A percentile compares a stretch with the other conserved stretches of the same genome.
These are phyloP conservation scores for Ooceraea biroi DNA, from an alignment of 1,140 invertebrate genomes.

Conservation along the genomic window DNA sequence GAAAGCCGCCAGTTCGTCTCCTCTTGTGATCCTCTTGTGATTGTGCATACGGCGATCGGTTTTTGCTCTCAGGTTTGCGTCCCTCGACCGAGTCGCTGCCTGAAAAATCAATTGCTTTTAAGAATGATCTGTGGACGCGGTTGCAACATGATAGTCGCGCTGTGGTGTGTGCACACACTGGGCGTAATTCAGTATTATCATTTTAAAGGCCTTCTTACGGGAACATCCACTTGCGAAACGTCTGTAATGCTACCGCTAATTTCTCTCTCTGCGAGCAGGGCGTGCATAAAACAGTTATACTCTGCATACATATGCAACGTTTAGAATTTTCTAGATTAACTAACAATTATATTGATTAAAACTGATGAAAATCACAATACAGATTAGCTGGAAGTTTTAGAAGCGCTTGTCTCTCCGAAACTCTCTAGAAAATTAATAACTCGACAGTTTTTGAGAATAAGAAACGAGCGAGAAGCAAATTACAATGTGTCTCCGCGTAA, in stretches of 20 bases:
- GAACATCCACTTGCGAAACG: background rate
- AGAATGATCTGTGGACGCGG: conserved; percentile 76
- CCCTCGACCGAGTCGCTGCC: background rate
- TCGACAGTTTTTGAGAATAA: too few species aligned
- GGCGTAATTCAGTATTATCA: conserved; percentile 63
- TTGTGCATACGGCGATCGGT: conserved; percentile 28
- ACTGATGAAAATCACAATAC: too few species aligned
- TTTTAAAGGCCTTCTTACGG: conserved; percentile 63
- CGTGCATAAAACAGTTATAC: background rate
- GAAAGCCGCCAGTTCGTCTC: too few species aligned
- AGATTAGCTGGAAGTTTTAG: too few species aligned
- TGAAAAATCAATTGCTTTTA: conserved; percentile 70
- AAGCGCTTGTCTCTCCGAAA: too few species aligned
- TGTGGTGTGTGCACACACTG: conserved; percentile 54
- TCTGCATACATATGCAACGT: too few species aligned
- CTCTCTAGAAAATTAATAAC: too few species aligned
- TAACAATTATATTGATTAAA: too few species aligned
- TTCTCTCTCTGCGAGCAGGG: background rate
- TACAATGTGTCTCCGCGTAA: too few species aligned
- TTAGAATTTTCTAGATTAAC: too few species aligned
- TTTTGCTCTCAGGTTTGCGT: conserved; percentile 45
- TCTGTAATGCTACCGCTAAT: conserved; percentile 2
- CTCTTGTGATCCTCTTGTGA: conserved; percentile 8
- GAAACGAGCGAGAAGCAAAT: too few species aligned
- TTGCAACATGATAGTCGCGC: conserved; percentile 72